phyloP scores from a whole-genome alignment of 2,888 invertebrate genomes.

The Bugulina stolonifera region DNA sequence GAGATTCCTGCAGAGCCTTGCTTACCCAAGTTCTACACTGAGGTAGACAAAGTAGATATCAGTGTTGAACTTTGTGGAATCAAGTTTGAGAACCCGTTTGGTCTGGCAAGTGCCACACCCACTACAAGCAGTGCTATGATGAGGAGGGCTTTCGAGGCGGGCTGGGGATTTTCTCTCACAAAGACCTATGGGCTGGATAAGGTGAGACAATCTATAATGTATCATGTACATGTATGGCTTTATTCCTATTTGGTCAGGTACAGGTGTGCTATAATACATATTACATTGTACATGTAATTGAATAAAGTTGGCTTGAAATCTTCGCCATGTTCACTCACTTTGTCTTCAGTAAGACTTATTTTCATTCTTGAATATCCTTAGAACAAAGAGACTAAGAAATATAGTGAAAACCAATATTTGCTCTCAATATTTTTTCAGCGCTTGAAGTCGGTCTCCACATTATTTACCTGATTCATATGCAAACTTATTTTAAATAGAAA shows the following conservation, averaged over 20 bases:
- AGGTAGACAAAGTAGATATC: constrained; percentile 87
- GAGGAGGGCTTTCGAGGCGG: constrained; percentile 84
- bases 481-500: too few species aligned
- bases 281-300: background rate
- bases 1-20: constrained; percentile 62
- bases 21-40: constrained; percentile 84
- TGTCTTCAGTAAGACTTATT: background rate
- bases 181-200: constrained; percentile 94
- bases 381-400: too few species aligned
- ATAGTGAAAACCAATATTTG: too few species aligned
- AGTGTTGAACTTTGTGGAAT: constrained; percentile 88
- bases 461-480: too few species aligned
- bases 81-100: constrained; percentile 92
- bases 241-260: background rate
- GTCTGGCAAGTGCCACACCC: constrained; percentile 93
- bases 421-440: too few species aligned
- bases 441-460: too few species aligned
- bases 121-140: constrained; percentile 93
- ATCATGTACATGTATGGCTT: background rate
- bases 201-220: too few species aligned
- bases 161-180: constrained; percentile 96
- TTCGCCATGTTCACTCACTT: background rate
- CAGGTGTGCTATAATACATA: too few species aligned
- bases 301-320: background rate
- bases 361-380: too few species aligned